phyloP scores from a whole-genome alignment of 2,888 invertebrate genomes.

The Conus canariensis region DNA sequence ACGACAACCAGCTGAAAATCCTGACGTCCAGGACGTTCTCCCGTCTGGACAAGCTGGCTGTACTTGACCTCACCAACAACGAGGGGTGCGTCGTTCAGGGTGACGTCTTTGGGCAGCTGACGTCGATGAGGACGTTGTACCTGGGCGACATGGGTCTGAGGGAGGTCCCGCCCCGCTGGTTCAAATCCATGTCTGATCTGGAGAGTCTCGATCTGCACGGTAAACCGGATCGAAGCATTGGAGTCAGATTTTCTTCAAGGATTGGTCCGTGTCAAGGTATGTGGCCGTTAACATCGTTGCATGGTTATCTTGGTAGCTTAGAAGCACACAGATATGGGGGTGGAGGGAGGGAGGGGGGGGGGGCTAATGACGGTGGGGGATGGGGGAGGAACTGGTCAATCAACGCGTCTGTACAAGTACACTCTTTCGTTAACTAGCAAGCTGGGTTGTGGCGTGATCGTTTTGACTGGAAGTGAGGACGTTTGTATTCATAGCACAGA shows the following conservation, averaged over 20 bases:
- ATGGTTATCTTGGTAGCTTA: too few relatives aligned
- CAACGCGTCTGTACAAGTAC: too few relatives aligned
- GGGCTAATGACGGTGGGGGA: too few relatives aligned
- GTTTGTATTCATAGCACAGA: too few relatives aligned
- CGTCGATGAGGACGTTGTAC: constrained; percentile 23
- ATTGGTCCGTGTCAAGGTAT: not conserved
- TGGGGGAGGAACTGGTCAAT: too few relatives aligned
- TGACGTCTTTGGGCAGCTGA: constrained; percentile 24
- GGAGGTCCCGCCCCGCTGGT: constrained; percentile 18
- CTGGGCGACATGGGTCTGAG: constrained; percentile 17
- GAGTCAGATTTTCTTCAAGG: constrained; percentile 16
- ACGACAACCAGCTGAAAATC: constrained; percentile 12
- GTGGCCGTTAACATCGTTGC: not conserved
- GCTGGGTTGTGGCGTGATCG: too few relatives aligned
- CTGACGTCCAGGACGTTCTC: constrained; percentile 16
- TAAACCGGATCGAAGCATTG: not conserved
- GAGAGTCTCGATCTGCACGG: constrained; percentile 28
- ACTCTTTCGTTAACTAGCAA: too few relatives aligned
- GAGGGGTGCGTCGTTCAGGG: constrained; percentile 24
- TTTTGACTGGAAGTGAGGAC: too few relatives aligned
- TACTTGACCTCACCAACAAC: constrained; percentile 22
- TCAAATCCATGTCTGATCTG: not conserved
- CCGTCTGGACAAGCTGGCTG: not conserved
- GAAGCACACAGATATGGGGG: too few relatives aligned
- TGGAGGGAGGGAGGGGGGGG: too few relatives aligned